Base-by-base conservation (phyloP, 2,113 vertebrate species). In the Rhinichthys klamathensis region DNA sequence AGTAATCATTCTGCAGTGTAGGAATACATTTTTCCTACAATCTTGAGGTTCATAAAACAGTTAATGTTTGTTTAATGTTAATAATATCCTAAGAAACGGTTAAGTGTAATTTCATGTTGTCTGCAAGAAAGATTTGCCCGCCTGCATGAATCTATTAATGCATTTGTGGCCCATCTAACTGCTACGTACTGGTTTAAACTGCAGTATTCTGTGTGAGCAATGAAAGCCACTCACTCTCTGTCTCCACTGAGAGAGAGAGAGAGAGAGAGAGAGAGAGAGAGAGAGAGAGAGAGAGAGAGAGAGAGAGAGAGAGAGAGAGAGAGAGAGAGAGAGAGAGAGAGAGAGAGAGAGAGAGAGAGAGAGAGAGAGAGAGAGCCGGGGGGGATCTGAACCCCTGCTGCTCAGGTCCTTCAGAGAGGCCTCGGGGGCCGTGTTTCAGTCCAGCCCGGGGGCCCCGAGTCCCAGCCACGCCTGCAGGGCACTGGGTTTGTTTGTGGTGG, bases 401-500 rank as follows among this genome's bases (percentile, higher is more conserved):
- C 80, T 84, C 78, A 60, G 84, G 74, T 82, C 87, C 74, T 88
- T 86, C 84, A 85, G 70, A 70, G 73, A 70, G 88, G 85, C 85
- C 87, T 80, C 63, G 78, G 85, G 88, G 88, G 88, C 78, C 51
- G 44, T 87, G 82, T 89, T 89, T 87, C 85, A 85, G 61, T 85
- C 63, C 88, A 77, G 85, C 88, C 88, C 56, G 80, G 63, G 73
- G 85, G 88, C 25, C 84, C 49, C 49, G 25, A 78, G 82, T 82
- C 82, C 84, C 78, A 89, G 77, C 85, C 85, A 82, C 85, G 83
- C 78, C 88, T 87, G 85, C 54, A 74, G 85, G 87, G 88, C 88
- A 86, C 32, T 78, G 78, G 82, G 82, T 67, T 82, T 79, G 77
- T 79, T 76, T 88, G 76, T 83, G 84, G 51, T 85, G 67, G 51